Evolutionary conservation across 2,888 invertebrate genomes (phyloP), one percentile per base, ranked within the genome.

Genomic region (Drosophila buzzatii): DNA sequence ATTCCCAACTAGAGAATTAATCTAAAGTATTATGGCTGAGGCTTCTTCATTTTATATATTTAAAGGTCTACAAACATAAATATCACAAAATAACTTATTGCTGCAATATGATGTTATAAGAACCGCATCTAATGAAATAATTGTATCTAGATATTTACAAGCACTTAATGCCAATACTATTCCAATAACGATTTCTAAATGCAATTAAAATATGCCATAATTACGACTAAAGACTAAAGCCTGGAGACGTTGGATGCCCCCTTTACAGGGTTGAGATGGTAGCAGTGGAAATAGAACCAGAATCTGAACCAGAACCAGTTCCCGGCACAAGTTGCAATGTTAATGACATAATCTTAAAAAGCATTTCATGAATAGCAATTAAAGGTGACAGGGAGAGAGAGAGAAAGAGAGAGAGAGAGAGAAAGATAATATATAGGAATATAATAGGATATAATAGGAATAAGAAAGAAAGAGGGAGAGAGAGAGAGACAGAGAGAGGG

Each of bases 171-270:
- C 69, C 83, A 73, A 85, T 88, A 83, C 70, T 70, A 85, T 85
- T 67, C 63, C 81, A 79, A 79, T 70, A 64, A 47, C 62, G 59
- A 76, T 76, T 80, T 80, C 78, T 51, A 80, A 80, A 80, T 62
- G 75, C 57, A 86, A 81, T 84, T 81, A 84, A 89, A 86, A 84
- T 84, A 89, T 84, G 84, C 87, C 87, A 84, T 84, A 89, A 84
- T 84, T 89, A 89, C 58, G 23, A 42, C 51, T 51, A 5, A 52
- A 52, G 16, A 41, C 16, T 63, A 60, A 75, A 51, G 63, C 63
- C 77, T 67, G 39, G 31, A 44, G 23, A 58, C 67, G 71, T 57
- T 45, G n/a, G 20, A 37, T 51, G 59, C 33, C 18, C 59, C 45
- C 52, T n/a, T 16, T 41, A 55, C 41, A 31, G 37, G 20, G 52